Evolutionary conservation across 2,888 invertebrate species (phyloP), one percentile per base, ranked within the genome.

Genomic region (Dyspetes luteomarginatus): DNA sequence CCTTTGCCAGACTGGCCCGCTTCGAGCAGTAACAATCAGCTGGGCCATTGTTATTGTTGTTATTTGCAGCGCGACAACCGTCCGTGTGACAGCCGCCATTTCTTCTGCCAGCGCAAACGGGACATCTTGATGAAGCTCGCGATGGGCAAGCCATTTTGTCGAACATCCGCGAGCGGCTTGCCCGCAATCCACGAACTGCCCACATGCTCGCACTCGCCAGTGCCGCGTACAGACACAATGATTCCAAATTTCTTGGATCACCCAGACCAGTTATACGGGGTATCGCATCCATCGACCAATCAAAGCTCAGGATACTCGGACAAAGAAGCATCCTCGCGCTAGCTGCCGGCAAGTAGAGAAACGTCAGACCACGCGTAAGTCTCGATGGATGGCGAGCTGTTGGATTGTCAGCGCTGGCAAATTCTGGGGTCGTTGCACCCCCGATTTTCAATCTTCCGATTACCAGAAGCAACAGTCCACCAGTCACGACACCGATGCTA

Each of bases 261-360:
- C 95, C 93, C 17, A 97, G 86, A 28, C 95, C 94, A 60, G 95
- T 95, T 86, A 99, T 95, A 81, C 97, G 94, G 5, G 98, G 98
- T 88, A 99, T 95, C 0, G 99, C 96, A 87, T 98, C 98, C 99
- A 99, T 99, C 26, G 98, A 98, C 99, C 99, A 99, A 93, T 99
- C 99, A 93, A 98, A 99, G 92, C 98, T 98, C 72, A 99, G 94
- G 85, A 96, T 95, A 86, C 95, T 94, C 4, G 99, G 99, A 92
- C 95, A 97, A 48, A 98, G 91, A 80, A 99, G 93, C 88, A 99
- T 94, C 92, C 95, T 95, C 88, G 98, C 95, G 93, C 99, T 98
- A 90, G 97, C 96, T 55, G 96, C 96, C 48, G 99, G 98, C 86
- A 99, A 94, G 92, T 98, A 98, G 84, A 96, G 93, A 93, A 98